Percentiles rank a stretch among this genome's conserved stretches.
phyloP scores from a whole-genome alignment of 2,888 invertebrate genomes.

The Lithosia quadra region DNA sequence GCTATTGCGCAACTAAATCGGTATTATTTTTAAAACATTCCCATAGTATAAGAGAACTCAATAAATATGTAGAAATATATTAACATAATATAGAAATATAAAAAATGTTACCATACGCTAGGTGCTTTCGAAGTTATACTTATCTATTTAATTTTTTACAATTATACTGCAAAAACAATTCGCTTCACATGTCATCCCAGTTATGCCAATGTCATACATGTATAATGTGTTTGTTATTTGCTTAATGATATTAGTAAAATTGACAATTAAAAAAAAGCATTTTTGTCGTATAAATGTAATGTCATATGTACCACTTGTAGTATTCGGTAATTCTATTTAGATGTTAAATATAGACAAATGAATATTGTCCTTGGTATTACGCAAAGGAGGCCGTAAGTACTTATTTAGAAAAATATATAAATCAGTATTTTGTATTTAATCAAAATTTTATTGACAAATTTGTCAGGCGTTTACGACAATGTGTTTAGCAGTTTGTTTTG shows the following conservation, averaged over 20 bases:
- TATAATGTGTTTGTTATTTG: neutral
- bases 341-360: conserved; percentile 26
- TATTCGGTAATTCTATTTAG: conserved; percentile 33
- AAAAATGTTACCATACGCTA: conserved; percentile 55
- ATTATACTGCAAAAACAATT: neutral
- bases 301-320: conserved; percentile 24
- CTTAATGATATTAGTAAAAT: conserved; percentile 5
- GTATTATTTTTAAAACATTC: conserved; percentile 33
- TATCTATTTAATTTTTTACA: conserved; percentile 34
- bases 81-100: conserved; percentile 31
- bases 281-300: conserved; percentile 20
- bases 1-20: neutral
- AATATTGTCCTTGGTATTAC: conserved; percentile 19
- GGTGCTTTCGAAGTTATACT: conserved; percentile 47
- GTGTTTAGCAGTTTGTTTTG: conserved; percentile 13
- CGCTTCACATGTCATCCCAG: neutral
- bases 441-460: conserved; percentile 19
- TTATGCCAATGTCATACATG: neutral
- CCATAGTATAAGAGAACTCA: conserved; percentile 37
- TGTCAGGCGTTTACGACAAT: conserved; percentile 12
- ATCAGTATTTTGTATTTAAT: conserved; percentile 49
- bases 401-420: conserved; percentile 40
- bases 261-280: neutral
- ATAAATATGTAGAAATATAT: conserved; percentile 35
- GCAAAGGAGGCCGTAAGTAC: conserved; percentile 44